Percentiles rank a stretch among this genome's conserved stretches.
Conservation (phyloP, 2,888 invertebrate species). For the Volucella bombylans region DNA sequence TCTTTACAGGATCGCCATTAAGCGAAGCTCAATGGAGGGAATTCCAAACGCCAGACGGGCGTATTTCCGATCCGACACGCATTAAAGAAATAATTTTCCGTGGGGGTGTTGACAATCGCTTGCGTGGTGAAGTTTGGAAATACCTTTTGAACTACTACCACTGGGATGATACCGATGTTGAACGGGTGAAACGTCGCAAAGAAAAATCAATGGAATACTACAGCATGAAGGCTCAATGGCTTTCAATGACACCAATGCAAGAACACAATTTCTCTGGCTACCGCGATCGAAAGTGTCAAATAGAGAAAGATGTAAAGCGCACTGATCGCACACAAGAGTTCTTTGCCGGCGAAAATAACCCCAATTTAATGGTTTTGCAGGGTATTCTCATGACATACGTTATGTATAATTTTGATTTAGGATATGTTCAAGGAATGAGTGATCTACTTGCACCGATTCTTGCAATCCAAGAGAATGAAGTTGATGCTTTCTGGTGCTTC, state of each 20-base stretch:
- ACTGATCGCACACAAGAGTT: slow-evolving; percentile 96
- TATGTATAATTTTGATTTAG: slow-evolving; percentile 99
- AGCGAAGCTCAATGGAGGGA: slow-evolving; percentile 91
- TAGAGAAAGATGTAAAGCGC: slow-evolving; percentile 98
- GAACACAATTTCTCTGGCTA: slow-evolving; percentile 94
- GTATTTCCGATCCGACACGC: slow-evolving; percentile 89
- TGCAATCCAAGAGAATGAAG: slow-evolving; percentile 94
- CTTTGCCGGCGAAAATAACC: slow-evolving; percentile 96
- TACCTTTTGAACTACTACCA: slow-evolving; percentile 94
- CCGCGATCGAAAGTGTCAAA: slow-evolving; percentile 94
- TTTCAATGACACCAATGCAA: slow-evolving; percentile 92
- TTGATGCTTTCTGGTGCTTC: slow-evolving; percentile 99
- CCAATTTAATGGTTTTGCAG: slow-evolving; percentile 91
- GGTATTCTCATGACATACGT: slow-evolving; percentile 99
- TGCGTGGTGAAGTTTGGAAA: slow-evolving; percentile 96
- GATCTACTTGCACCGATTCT: slow-evolving; percentile 97
- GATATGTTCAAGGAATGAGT: slow-evolving; percentile 98
- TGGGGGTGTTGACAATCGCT: slow-evolving; percentile 91
- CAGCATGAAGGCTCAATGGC: slow-evolving; percentile 98
- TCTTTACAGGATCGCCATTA: slow-evolving; percentile 85
- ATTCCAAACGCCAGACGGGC: slow-evolving; percentile 90
- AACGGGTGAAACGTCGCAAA: slow-evolving; percentile 87
- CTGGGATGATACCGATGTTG: slow-evolving; percentile 90
- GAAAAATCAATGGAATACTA: slow-evolving; percentile 93
- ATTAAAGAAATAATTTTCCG: slow-evolving; percentile 94